Conservation (phyloP, 1,140 invertebrate species). For the Atta cephalotes region DNA sequence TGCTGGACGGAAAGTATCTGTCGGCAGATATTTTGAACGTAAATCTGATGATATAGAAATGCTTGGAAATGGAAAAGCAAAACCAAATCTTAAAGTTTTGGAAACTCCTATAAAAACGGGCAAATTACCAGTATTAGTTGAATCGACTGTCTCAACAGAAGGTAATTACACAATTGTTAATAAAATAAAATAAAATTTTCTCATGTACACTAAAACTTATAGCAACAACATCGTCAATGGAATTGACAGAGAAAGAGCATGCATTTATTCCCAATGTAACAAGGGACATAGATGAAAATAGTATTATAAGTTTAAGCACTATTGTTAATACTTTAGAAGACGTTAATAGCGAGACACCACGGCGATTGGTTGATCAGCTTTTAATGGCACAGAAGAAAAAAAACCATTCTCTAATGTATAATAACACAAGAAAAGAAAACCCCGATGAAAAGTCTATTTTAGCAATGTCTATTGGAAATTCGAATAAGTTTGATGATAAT, state of each 20-base stretch:
- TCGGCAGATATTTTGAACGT: slow-evolving; percentile 80
- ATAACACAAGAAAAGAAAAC: slow-evolving; percentile 43
- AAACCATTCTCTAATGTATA: slow-evolving; percentile 22
- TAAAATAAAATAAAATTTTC: background rate
- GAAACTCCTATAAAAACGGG: slow-evolving; percentile 75
- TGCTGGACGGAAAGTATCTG: slow-evolving; percentile 76
- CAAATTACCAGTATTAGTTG: slow-evolving; percentile 73
- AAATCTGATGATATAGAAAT: slow-evolving; percentile 79
- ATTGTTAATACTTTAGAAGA: slow-evolving; percentile 81
- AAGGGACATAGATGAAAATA: slow-evolving; percentile 71
- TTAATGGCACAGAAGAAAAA: slow-evolving; percentile 80
- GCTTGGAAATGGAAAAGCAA: slow-evolving; percentile 66
- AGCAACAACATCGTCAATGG: slow-evolving; percentile 50
- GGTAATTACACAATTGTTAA: slow-evolving; percentile 66
- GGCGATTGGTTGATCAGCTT: slow-evolving; percentile 81
- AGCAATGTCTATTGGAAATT: slow-evolving; percentile 19
- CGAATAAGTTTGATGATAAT: slow-evolving; percentile 65
- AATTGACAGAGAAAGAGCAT: slow-evolving; percentile 42
- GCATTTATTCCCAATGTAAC: slow-evolving; percentile 34
- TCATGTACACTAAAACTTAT: background rate
- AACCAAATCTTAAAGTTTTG: slow-evolving; percentile 78
- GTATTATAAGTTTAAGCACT: slow-evolving; percentile 81
- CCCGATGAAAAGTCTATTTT: slow-evolving; percentile 73
- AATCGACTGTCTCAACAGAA: slow-evolving; percentile 75
- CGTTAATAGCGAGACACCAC: slow-evolving; percentile 76